Evolutionary conservation across 2,113 vertebrate genomes (phyloP).

Genomic region (Odontophorus gujanensis): DNA sequence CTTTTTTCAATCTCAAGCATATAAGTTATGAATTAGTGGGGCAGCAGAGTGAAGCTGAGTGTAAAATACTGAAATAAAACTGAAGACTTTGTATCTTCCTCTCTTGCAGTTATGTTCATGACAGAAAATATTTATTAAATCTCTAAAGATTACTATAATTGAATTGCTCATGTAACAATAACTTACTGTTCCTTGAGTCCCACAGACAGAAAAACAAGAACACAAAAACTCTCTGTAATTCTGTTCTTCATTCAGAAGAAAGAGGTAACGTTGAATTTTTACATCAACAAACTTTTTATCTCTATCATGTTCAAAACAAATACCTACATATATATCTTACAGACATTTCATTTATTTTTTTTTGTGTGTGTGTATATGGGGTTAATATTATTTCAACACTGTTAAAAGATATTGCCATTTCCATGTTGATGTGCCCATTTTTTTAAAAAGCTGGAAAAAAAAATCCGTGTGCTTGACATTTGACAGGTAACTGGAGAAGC

Average conservation of each 20-base stretch:
- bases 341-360: not conserved
- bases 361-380: not conserved
- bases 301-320: not conserved
- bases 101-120: constrained; percentile 47
- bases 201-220: not conserved
- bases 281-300: not conserved
- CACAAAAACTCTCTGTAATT: not conserved
- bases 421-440: not conserved
- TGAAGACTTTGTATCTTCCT: constrained; percentile 17
- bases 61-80: constrained; percentile 54
- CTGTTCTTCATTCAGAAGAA: not conserved
- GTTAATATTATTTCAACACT: not conserved
- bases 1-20: not conserved
- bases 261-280: not conserved
- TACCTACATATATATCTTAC: not conserved
- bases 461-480: accelerated
- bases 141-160: constrained; percentile 58
- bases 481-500: not conserved
- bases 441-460: not conserved
- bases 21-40: constrained; percentile 57
- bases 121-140: constrained; percentile 64
- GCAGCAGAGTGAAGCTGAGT: constrained; percentile 48
- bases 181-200: not conserved
- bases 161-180: constrained; percentile 51
- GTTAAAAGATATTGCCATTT: not conserved